Base-by-base conservation (phyloP, 2,113 vertebrate genomes). In the Ptilorrhoa leucosticta region DNA sequence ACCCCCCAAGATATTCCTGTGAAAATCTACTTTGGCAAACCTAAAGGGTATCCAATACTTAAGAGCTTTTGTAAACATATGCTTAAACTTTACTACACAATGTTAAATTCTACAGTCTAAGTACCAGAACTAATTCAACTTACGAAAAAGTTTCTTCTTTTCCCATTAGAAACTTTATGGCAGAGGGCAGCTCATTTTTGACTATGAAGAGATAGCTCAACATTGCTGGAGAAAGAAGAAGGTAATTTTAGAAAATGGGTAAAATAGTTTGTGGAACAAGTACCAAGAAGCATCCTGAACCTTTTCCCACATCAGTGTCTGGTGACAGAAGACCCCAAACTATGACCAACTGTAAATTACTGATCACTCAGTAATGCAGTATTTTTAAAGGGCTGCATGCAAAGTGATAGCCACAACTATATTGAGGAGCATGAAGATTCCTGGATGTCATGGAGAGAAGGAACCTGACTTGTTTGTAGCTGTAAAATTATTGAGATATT, bases 161-260 rank as follows among this genome's bases (percentile, higher is more conserved):
- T 97, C 97, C 97, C 85, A 97, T 97, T 23, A 98, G 97, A 77
- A 98, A 98, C 81, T 99, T 98, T 95, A 99, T 99, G 97, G 99
- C 99, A 96, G 99, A 97, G 66, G 99, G 99, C 69, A 99, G 98
- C 96, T 99, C 99, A 90, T 98, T 99, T 98, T 99, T 99, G 42
- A 99, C 99, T 85, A 99, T 99, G 97, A 99, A 99, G 93, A 99
- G 98, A 97, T 99, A 99, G 97, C 99, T 99, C 98, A 99, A 98
- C 98, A 99, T 99, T 83, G 99, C 99, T 99, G 97, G 40, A 61
- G 72, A 56, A 90, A 97, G 93, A 94, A 97, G 9, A 83, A 93
- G 87, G 73, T 77, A 61, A 45, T 61, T 83, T 97, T 89, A 98
- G 94, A 97, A 97, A 97, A 77, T 2, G 2, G 42, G 53, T 19